Evolutionary conservation across 2,797 vertebrate genomes (phyloP).

Genomic region (Xenentodon cancila): DNA sequence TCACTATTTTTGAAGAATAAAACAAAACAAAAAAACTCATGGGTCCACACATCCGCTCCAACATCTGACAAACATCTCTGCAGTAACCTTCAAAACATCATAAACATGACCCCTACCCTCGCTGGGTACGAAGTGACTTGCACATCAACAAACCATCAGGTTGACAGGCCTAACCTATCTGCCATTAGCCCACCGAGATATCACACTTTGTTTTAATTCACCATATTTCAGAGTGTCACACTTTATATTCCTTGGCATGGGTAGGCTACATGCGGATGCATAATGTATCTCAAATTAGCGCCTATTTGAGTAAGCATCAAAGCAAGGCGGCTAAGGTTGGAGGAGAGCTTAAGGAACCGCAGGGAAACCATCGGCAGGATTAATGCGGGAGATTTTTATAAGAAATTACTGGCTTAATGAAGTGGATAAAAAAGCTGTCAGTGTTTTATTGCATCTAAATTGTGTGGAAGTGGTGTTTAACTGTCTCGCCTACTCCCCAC

Average conservation of each 20-base stretch:
- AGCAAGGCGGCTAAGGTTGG: slow-evolving; percentile 78
- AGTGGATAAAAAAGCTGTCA: slow-evolving; percentile 94
- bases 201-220: slow-evolving; percentile 80
- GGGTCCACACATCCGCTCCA: background rate
- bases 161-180: slow-evolving; percentile 71
- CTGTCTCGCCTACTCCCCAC: slow-evolving; percentile 86
- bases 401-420: slow-evolving; percentile 96
- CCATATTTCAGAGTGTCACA: slow-evolving; percentile 77
- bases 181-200: slow-evolving; percentile 70
- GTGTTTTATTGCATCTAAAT: slow-evolving; percentile 93
- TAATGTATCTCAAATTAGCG: slow-evolving; percentile 82
- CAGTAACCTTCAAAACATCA: slow-evolving; percentile 60
- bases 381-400: slow-evolving; percentile 91
- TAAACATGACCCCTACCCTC: slow-evolving; percentile 45
- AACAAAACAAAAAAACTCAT: no score
- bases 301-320: slow-evolving; percentile 88
- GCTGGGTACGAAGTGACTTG: slow-evolving; percentile 59
- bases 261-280: slow-evolving; percentile 75
- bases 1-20: no score
- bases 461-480: slow-evolving; percentile 90
- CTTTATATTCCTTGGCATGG: slow-evolving; percentile 78
- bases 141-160: slow-evolving; percentile 65
- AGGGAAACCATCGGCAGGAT: slow-evolving; percentile 89
- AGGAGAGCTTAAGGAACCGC: slow-evolving; percentile 81
- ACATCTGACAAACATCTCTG: slow-evolving; percentile 4